Percentiles rank a stretch among this genome's conserved stretches.
Conservation (phyloP, 2,888 invertebrate genomes). For the Synanthedon myopaeformis region DNA sequence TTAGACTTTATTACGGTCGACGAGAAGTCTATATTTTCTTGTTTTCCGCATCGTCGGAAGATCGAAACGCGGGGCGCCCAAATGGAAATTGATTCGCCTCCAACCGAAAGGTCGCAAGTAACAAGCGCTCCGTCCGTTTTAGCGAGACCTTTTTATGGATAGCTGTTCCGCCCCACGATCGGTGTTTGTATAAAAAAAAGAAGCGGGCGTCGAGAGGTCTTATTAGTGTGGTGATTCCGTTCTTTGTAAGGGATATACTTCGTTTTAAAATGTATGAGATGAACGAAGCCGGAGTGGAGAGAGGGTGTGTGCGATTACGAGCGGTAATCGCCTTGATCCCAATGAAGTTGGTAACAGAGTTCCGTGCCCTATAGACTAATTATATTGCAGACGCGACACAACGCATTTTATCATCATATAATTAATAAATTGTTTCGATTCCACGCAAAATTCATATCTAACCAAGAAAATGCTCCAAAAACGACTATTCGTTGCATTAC, state of each 20-base stretch:
- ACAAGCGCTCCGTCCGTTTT: constrained; percentile 15
- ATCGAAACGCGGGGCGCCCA: constrained; percentile 28
- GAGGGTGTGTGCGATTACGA: constrained; percentile 56
- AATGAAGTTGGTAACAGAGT: constrained; percentile 57
- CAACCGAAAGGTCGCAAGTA: constrained; percentile 47
- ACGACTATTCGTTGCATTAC: no score
- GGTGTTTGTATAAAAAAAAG: constrained; percentile 9
- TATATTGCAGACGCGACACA: constrained; percentile 15
- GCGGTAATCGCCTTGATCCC: constrained; percentile 63
- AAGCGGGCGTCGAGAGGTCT: constrained; percentile 24
- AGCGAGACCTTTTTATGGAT: constrained; percentile 23
- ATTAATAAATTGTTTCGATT: not conserved
- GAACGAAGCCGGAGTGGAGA: constrained; percentile 41
- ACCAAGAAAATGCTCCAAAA: no score
- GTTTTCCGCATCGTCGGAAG: constrained; percentile 11
- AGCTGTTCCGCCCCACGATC: constrained; percentile 23
- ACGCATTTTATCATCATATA: constrained; percentile 5
- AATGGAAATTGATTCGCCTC: constrained; percentile 59
- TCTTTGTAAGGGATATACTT: constrained; percentile 28
- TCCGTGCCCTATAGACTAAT: constrained; percentile 25
- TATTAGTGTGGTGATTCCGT: constrained; percentile 19
- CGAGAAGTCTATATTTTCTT: constrained; percentile 28
- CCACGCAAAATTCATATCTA: no score
- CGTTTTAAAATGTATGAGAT: constrained; percentile 22
- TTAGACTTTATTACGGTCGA: constrained; percentile 36